Percentiles rank a stretch among this genome's conserved stretches.
Evolutionary conservation across 2,113 vertebrate genomes (phyloP).

Genomic region (Paramisgurnus dabryanus): DNA sequence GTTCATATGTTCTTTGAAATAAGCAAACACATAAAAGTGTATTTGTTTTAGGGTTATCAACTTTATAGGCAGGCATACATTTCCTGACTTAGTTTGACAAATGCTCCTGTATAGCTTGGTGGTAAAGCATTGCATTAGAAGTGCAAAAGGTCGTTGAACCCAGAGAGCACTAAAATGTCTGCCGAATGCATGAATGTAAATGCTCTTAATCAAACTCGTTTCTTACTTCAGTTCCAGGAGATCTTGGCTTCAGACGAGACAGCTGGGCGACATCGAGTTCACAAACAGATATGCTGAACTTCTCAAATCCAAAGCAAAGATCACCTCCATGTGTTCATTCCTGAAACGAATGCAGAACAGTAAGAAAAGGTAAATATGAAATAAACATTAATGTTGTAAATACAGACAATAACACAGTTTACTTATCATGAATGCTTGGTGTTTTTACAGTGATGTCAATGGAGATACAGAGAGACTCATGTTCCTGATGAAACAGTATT

Average conservation of each 20-base stretch:
- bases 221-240: constrained; percentile 50
- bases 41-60: no score
- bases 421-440: not conserved
- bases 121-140: no score
- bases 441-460: constrained; percentile 56
- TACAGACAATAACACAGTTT: not conserved
- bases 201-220: no score
- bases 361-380: constrained; percentile 68
- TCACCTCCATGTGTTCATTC: constrained; percentile 71
- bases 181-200: no score
- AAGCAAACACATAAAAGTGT: no score
- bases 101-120: no score
- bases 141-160: no score
- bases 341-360: constrained; percentile 70
- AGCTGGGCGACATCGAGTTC: constrained; percentile 79
- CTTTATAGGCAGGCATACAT: no score
- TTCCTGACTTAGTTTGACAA: no score
- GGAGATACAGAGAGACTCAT: constrained; percentile 70
- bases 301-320: constrained; percentile 76
- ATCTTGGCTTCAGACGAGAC: constrained; percentile 66
- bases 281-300: constrained; percentile 77
- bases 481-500: constrained; percentile 71
- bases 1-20: no score
- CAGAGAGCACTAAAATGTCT: no score
- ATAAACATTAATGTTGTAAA: no score